Evolutionary conservation across 1,140 invertebrate genomes (phyloP), one percentile per base, ranked within the genome.

Genomic region (Drosophila burlai): DNA sequence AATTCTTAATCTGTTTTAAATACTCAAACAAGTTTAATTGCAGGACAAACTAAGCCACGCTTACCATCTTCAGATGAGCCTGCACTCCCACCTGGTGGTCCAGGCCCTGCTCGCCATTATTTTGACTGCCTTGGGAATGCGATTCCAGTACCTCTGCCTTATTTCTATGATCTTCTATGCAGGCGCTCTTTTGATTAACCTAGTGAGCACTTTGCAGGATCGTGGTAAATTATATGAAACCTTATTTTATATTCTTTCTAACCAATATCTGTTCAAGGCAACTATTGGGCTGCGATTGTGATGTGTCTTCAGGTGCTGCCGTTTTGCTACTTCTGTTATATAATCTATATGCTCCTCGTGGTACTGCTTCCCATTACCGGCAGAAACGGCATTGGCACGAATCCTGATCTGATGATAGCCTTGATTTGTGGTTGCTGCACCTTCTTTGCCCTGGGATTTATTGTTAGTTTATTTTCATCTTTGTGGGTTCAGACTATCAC

Each of bases 341-440:
- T 96, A 29, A 94, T 95, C 3, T 94, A 96, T 76, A 94, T 94
- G 34, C 94, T 95, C 60, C 96, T 97, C 62, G 93, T 96, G 34
- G 91, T 95, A 31, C 94, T 95, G 76, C 94, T 96, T 45, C 96
- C 96, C 4, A 94, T 96, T 47, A 95, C 95, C 83, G 96, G 95
- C n/a, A 87, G 96, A 11, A 93, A 94, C 10, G 96, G 96, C 9
- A 93, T 93, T n/a, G 81, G 93, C 21, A 91, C 94, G 11, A 95
- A 95, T 86, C 95, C 95, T 5, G 96, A 96, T 84, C 45, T 95
- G 3, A 78, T 95, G 31, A 93, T 95, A 61, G 93, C 93, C 16
- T 34, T 91, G 1, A 18, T 94, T 10, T 93, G 92, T 94, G 94
- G 58, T 72, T 93, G 58, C 73, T 95, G 79, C 18, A 71, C 75